Conservation (phyloP, 2,888 invertebrate species). For the Drosophila parthenogenetica region DNA sequence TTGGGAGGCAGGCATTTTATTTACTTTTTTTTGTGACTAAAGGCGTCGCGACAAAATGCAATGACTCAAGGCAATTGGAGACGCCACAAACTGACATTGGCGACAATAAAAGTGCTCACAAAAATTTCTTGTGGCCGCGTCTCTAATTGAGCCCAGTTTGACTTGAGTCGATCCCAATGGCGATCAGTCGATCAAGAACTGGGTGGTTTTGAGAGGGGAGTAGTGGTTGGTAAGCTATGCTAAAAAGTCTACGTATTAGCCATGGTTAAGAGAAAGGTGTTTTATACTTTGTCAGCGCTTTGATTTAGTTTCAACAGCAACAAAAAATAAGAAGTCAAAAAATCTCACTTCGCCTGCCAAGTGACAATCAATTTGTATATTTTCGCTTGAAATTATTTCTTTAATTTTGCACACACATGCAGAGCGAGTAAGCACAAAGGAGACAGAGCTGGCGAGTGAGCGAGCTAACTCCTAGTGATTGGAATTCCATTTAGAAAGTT, state of each 20-base stretch:
- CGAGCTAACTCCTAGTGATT: conserved; percentile 47
- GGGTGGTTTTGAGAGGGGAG: conserved; percentile 6
- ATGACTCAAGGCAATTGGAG: conserved; percentile 52
- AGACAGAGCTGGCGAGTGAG: conserved; percentile 10
- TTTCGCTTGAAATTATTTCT: conserved; percentile 81
- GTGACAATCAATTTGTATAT: conserved; percentile 82
- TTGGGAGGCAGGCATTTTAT: conserved; percentile 32
- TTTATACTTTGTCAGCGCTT: conserved; percentile 46
- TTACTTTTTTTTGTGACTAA: conserved; percentile 7
- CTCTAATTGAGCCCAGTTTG: conserved; percentile 69
- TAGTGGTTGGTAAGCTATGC: conserved; percentile 25
- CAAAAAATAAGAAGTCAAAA: conserved; percentile 23
- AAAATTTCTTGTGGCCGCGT: conserved; percentile 73
- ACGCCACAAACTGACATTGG: conserved; percentile 33
- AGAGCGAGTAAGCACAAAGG: conserved; percentile 22
- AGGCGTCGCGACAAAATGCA: conserved; percentile 81
- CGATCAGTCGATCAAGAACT: conserved; percentile 19
- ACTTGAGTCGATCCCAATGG: conserved; percentile 26
- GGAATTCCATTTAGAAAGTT: conserved; percentile 80
- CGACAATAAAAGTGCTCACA: conserved; percentile 77
- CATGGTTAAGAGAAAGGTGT: conserved; percentile 65
- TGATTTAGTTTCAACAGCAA: conserved; percentile 58
- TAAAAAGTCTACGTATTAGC: conserved; percentile 44
- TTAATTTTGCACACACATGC: conserved; percentile 78
- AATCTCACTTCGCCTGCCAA: conserved; percentile 65